phyloP scores from a whole-genome alignment of 1,140 invertebrate genomes.

The Araneus ventricosus region DNA sequence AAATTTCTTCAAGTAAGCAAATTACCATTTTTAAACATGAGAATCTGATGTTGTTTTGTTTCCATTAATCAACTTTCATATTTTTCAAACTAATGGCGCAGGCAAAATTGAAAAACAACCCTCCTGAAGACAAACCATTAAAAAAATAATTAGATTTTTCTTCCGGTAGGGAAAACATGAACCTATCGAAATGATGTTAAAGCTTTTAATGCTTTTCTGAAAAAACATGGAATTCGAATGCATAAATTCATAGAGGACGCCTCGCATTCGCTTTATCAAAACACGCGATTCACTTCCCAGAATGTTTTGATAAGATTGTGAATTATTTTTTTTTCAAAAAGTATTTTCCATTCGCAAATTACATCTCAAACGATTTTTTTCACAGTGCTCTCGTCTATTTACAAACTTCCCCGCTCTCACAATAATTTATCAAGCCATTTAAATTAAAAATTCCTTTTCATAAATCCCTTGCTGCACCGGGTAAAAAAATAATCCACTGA shows the following conservation, averaged over 20 bases:
- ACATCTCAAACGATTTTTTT: not conserved
- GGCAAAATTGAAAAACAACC: not conserved
- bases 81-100: not conserved
- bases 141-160: not conserved
- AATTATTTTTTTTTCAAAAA: not conserved
- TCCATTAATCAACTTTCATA: too few species aligned
- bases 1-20: too few species aligned
- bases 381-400: not conserved
- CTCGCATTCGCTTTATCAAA: not conserved
- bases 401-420: not conserved
- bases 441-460: slow-evolving; percentile 42
- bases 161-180: not conserved
- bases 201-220: not conserved
- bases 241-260: not conserved
- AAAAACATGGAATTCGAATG: not conserved
- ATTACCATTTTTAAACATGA: too few species aligned
- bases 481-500: not conserved
- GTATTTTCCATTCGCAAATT: not conserved
- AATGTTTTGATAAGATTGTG: slow-evolving; percentile 22
- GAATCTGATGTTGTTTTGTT: too few species aligned
- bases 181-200: not conserved
- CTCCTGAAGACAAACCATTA: not conserved
- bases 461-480: not conserved
- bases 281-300: not conserved
- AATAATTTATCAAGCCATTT: slow-evolving; percentile 37